Evolutionary conservation across 2,797 vertebrate genomes (phyloP), one percentile per base, ranked within the genome.

Genomic region (Trachops cirrhosus): DNA sequence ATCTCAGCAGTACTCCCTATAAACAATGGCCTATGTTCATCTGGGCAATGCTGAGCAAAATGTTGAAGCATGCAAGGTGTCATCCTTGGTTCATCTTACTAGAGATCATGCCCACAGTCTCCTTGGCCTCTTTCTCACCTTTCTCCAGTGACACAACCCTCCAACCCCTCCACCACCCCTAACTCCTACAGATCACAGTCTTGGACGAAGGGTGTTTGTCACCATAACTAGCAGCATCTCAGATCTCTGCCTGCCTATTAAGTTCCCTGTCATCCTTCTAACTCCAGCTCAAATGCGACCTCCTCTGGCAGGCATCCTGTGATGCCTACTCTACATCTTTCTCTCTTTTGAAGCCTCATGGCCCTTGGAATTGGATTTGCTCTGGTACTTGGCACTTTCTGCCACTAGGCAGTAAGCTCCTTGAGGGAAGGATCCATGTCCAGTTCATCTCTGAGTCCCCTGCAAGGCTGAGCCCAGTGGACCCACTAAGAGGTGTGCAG

Each of bases 391-490:
- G 74, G 50, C 79, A 85, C 48, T 82, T 96, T 92, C 86, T 85
- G 57, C 39, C 34, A 62, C 52, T 50, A 77, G 52, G 77, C 34
- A 71, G 54, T 74, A 85, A 94, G 82, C 52, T 95, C 74, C 88
- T 96, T 1, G 0, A 96, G 82, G 88, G 86, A 85, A 93, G 78
- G 73, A 92, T 94, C 90, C 88, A 89, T 84, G 90, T 96, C 95
- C 95, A 86, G 89, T 94, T 95, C 95, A 73, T 93, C 88, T 92
- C 91, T 91, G 74, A 7, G 59, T 96, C 34, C 86, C 64, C 74
- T 73, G 70, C 11, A 74, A 32, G 59, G 24, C 41, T 79, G 29
- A 89, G 32, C 62, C 74, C 22, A 2, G 18, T 62, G 10, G n/a
- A 19, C 9, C 6, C n/a, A 68, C 34, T 78, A 6, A 32, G 52